These are phyloP conservation scores for Cerceris rybyensis DNA, from an alignment of 2,888 invertebrate genomes.

Conservation along the genomic window DNA sequence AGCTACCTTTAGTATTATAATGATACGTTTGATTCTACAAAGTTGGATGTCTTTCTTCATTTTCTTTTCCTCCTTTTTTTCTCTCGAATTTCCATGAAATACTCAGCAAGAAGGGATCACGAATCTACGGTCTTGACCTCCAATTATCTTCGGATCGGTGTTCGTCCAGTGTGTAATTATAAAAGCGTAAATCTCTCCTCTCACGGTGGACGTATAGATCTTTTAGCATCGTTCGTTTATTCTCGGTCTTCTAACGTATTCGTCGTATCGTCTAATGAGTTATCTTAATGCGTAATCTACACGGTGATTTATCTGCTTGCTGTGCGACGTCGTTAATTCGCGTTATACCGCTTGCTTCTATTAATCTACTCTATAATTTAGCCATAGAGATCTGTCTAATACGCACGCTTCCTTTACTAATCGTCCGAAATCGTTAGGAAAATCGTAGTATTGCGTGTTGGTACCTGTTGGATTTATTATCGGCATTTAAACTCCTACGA, in stretches of 20 bases:
- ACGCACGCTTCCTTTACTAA: conserved; percentile 18
- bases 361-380: conserved; percentile 53
- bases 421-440: conserved; percentile 28
- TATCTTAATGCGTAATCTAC: conserved; percentile 40
- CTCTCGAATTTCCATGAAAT: neutral
- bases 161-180: conserved; percentile 28
- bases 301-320: conserved; percentile 44
- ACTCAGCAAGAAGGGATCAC: too few species aligned
- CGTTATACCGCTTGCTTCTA: conserved; percentile 42
- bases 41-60: conserved; percentile 5
- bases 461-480: conserved; percentile 31
- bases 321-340: conserved; percentile 45
- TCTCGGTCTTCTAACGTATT: neutral
- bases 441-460: conserved; percentile 13
- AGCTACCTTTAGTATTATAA: conserved; percentile 44
- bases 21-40: conserved; percentile 47
- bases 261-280: conserved; percentile 15
- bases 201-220: neutral
- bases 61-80: neutral
- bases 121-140: conserved; percentile 10
- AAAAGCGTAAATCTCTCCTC: neutral
- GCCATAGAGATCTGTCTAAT: conserved; percentile 34
- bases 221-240: neutral
- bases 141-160: conserved; percentile 2
- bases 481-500: neutral